These are phyloP conservation scores for Unio pictorum DNA, from an alignment of 2,888 invertebrate species.

Conservation along the genomic window DNA sequence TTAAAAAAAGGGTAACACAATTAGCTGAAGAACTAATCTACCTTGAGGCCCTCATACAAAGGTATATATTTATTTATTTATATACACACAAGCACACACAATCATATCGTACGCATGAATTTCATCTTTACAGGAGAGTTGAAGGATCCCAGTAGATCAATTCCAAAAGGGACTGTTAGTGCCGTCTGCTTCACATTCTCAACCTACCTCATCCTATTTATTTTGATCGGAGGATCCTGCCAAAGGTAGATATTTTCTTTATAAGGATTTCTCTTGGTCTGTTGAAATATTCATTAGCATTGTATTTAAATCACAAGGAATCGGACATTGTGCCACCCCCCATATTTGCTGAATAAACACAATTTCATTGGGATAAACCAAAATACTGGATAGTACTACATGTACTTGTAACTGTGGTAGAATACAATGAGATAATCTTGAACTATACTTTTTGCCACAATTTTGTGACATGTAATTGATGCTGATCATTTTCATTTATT, in stretches of 20 bases:
- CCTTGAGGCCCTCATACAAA: too few relatives aligned
- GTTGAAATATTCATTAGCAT: background rate
- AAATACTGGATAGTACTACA: too few relatives aligned
- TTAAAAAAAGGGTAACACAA: too few relatives aligned
- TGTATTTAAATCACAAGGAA: background rate
- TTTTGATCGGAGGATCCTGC: slow-evolving; percentile 90
- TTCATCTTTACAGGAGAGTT: slow-evolving; percentile 83
- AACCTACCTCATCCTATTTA: slow-evolving; percentile 85
- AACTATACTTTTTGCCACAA: too few relatives aligned
- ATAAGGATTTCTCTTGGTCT: background rate
- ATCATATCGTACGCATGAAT: background rate
- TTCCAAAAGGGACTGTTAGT: slow-evolving; percentile 88
- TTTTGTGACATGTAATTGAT: too few relatives aligned
- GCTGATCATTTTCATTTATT: too few relatives aligned
- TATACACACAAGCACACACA: background rate
- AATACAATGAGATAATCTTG: too few relatives aligned
- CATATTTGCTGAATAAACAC: too few relatives aligned
- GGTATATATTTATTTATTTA: background rate
- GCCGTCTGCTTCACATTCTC: slow-evolving; percentile 89
- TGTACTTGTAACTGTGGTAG: too few relatives aligned
- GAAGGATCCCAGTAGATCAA: slow-evolving; percentile 91
- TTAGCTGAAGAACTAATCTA: background rate
- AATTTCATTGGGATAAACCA: too few relatives aligned
- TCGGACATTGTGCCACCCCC: background rate
- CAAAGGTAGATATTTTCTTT: slow-evolving; percentile 70